Base-by-base conservation (phyloP, 2,888 invertebrate species). In the Cecidostiba fungosa region DNA sequence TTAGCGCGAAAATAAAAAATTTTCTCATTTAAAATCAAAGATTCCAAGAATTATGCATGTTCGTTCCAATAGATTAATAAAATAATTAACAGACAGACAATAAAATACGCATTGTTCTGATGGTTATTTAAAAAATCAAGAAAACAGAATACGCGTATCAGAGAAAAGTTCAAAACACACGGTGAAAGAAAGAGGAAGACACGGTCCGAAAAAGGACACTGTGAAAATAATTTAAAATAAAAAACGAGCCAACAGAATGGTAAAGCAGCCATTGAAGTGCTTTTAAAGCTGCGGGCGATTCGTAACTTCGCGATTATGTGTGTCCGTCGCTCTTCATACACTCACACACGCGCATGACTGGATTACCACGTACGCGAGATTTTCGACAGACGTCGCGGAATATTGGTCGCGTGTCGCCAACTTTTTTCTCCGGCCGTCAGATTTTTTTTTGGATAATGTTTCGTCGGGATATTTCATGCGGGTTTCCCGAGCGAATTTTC, bases 231-330 rank as follows among this genome's bases (percentile, higher is more conserved):
- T 69, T 29, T n/a, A 47, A 47, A 77, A 66, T 43, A n/a, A 77
- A 12, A 78, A 43, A 3, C 43, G 29, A 26, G 29, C 26, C 14
- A 62, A 47, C 43, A 43, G 29, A 32, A 19, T 59, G n/a, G n/a
- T 8, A 36, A n/a, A 43, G 47, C 59, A 77, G 77, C 83, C 72
- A 77, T 84, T 77, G 29, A 73, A 83, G 77, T 83, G 77, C 78
- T 84, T 84, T 84, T 84, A 77, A 78, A 84, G 62, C 78, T 84
- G n/a, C 72, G 62, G 83, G 83, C 83, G 78, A 84, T 84, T 77
- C 77, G 77, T 36, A 78, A 72, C 83, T 77, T 78, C 26, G 47
- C 32, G 83, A 84, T 84, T 78, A 84, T 50, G 77, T 50, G 82
- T 12, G 5, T 66, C 12, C 16, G 29, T 26, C 14, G 66, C 66